Evolutionary conservation across 1,140 invertebrate species (phyloP), one percentile per base, ranked within the genome.

Genomic region (Triops cancriformis): DNA sequence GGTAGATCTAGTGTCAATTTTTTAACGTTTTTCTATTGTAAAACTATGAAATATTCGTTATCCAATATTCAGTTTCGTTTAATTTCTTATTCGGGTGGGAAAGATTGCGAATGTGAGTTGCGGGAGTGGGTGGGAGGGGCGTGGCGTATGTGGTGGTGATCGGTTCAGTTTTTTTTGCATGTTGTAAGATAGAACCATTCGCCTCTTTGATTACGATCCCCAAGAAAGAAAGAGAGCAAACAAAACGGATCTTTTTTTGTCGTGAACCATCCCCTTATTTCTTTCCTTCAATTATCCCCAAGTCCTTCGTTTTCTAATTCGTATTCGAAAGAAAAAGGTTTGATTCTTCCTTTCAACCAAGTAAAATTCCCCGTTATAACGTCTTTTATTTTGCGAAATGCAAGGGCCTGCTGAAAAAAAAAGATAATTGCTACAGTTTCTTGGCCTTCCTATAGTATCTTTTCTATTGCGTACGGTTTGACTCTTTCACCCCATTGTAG

Each of bases 1-100:
- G 14, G 14, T 23, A 64, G 51, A 64, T 6, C 51, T 64, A 64
- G 51, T 64, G 51, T 64, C 51, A 64, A 23, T 64, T 64, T 18
- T 12, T 64, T 64, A n/a, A 64, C 51, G 51, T 64, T 64, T 64
- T 64, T 64, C 51, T 64, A 64, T 64, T 64, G 51, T 64, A 64
- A 64, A 64, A 64, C 51, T 64, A 64, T 12, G 51, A 64, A n/a
- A n/a, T 6, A 64, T 64, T 64, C 14, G 7, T 37, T 64, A 18
- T 23, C 51, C 51, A 64, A 23, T 64, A 6, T 64, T 64, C 51
- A 18, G 14, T 64, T n/a, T 23, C 18, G 14, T 64, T 64, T 23
- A 14, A 64, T 10, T 64, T 64, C 23, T 10, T 64, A 23, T n/a
- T n/a, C 3, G 0, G 14, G 14, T 64, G 14, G 14, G 14, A 6